Evolutionary conservation across 1,140 invertebrate species (phyloP).

Genomic region (Drosophila bifasciata): DNA sequence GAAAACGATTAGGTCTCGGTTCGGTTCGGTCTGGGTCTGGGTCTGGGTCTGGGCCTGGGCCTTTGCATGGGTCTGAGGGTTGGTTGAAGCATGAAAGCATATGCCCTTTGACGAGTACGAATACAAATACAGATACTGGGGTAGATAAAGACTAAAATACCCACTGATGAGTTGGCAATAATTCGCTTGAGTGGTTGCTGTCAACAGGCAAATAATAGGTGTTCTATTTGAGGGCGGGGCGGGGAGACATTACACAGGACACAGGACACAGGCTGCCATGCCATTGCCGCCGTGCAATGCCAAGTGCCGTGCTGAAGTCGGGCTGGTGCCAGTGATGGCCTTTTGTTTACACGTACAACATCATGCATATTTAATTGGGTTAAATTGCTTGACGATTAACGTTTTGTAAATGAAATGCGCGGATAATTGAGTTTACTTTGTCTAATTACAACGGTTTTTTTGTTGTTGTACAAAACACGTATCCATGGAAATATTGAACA

Average conservation of each 20-base stretch:
- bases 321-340: slow-evolving; percentile 48
- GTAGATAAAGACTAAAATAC: slow-evolving; percentile 75
- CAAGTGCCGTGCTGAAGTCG: too few relatives aligned
- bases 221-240: slow-evolving; percentile 65
- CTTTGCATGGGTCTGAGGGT: neutral
- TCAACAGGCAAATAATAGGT: slow-evolving; percentile 81
- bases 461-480: neutral
- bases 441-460: slow-evolving; percentile 62
- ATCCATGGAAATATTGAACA: neutral
- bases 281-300: slow-evolving; percentile 17
- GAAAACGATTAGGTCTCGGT: slow-evolving; percentile 49
- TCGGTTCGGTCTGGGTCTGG: neutral
- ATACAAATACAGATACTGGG: slow-evolving; percentile 37
- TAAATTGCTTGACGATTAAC: slow-evolving; percentile 80
- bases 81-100: slow-evolving; percentile 65
- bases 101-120: slow-evolving; percentile 59
- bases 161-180: slow-evolving; percentile 81
- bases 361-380: slow-evolving; percentile 80
- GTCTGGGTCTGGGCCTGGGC: neutral
- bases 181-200: slow-evolving; percentile 79
- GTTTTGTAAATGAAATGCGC: slow-evolving; percentile 74
- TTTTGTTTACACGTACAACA: slow-evolving; percentile 77
- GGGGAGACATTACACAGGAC: slow-evolving; percentile 53
- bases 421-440: slow-evolving; percentile 81
- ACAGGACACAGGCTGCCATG: slow-evolving; percentile 22